phyloP scores from a whole-genome alignment of 2,888 invertebrate species.

The Lepidochitona cinerea region DNA sequence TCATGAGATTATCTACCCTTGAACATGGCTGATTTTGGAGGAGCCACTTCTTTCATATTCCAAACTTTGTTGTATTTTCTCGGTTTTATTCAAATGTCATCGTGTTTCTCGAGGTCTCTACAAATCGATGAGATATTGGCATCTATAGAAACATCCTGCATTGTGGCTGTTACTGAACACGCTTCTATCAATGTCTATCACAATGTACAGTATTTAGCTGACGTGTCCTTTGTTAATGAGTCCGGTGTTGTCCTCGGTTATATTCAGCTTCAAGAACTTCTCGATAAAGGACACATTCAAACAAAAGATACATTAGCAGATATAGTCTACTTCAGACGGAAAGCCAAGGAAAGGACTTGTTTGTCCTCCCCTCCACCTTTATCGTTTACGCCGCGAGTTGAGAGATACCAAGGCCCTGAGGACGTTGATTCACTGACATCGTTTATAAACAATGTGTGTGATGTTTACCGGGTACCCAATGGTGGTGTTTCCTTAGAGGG shows the following conservation, averaged over 20 bases:
- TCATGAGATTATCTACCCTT: too few species aligned
- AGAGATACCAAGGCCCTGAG: conserved; percentile 19
- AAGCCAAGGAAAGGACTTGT: conserved; percentile 45
- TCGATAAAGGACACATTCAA: too few species aligned
- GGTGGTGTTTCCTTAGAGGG: conserved; percentile 48
- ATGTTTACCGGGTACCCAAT: conserved; percentile 40
- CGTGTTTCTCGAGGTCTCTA: too few species aligned
- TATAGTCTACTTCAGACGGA: conserved; percentile 34
- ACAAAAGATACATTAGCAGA: conserved; percentile 27
- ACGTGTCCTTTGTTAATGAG: conserved; percentile 37
- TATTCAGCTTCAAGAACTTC: conserved; percentile 18
- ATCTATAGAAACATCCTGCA: background rate
- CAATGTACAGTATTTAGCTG: conserved; percentile 18
- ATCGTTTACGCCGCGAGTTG: conserved; percentile 7
- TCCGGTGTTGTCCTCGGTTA: conserved; percentile 31
- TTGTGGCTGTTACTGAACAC: background rate
- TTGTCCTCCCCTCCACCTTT: conserved; percentile 29
- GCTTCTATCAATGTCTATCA: background rate
- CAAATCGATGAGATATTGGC: too few species aligned
- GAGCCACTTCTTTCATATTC: too few species aligned
- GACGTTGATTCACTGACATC: conserved; percentile 29
- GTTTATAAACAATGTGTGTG: conserved; percentile 55
- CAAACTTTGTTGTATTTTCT: too few species aligned
- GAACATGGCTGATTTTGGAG: too few species aligned
- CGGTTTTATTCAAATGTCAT: too few species aligned